These are phyloP conservation scores for Dasypus novemcinctus DNA, from an alignment of 2,113 vertebrate genomes.

Conservation along the genomic window DNA sequence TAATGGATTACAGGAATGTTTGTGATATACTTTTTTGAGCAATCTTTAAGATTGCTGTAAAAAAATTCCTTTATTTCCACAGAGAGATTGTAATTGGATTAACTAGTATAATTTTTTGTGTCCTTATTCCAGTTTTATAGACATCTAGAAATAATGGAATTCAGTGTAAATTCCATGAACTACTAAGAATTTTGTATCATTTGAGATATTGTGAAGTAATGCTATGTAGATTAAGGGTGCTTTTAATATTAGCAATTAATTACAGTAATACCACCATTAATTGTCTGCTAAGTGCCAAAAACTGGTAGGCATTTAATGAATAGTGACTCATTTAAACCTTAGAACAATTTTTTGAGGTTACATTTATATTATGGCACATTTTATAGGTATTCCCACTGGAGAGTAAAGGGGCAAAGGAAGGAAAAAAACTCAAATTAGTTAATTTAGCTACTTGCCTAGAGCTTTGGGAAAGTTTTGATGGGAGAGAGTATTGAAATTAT, in stretches of 20 bases:
- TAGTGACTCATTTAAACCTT: slow-evolving; percentile 20
- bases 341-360: background rate
- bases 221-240: background rate
- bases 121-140: background rate
- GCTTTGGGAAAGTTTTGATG: background rate
- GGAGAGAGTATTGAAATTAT: background rate
- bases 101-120: slow-evolving; percentile 24
- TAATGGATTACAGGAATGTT: slow-evolving; percentile 8
- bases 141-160: background rate
- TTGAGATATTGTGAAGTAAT: slow-evolving; percentile 35
- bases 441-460: slow-evolving; percentile 18
- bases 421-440: slow-evolving; percentile 36
- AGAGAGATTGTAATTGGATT: slow-evolving; percentile 11
- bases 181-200: background rate
- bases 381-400: slow-evolving; percentile 1
- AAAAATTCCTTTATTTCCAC: slow-evolving; percentile 19
- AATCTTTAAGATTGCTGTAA: background rate
- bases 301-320: background rate
- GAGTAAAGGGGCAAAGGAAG: background rate
- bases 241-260: background rate
- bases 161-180: slow-evolving; percentile 29
- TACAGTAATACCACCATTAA: background rate
- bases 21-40: background rate
- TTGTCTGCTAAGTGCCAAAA: background rate
- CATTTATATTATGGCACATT: background rate